Base-by-base conservation (phyloP, 1,140 invertebrate genomes). In the Leucophenga varia region DNA sequence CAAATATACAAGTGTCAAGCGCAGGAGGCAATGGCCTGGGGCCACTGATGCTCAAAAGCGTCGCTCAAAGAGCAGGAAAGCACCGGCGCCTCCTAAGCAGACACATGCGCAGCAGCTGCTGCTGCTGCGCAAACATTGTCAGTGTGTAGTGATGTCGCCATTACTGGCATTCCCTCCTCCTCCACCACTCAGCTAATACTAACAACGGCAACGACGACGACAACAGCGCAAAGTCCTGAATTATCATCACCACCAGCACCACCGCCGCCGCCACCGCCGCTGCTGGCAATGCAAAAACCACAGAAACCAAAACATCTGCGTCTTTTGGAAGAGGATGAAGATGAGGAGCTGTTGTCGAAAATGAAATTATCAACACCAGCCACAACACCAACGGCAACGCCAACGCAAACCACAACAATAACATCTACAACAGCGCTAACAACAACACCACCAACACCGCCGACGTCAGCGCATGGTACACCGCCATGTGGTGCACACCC, bases 21-120 rank as follows among this genome's bases (percentile, higher is more conserved):
- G 36, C 79, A 68, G 74, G 80, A 67, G 70, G 80, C 64, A 78
- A 82, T 47, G 80, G 82, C 55, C 77, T 87, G 43, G 85, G 86
- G 12, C 82, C 84, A 22, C 71, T 87, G 31, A 81, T 86, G 57
- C 74, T 86, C 30, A 79, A 82, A 87, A 87, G 61, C 77, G 86
- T 54, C 78, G 85, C 46, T 86, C 85, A 59, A 88, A 88, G 78
- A 86, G 83, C 54, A 77, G 85, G 32, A 80, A 82, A 17, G 84
- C 85, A 45, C 85, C 85, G 28, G 77, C 82, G 31, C 82, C 82
- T 17, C 81, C 82, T 52, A 73, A 73, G 67, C 71, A 74, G 59
- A 52, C 68, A 61, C 70, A 70, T 55, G 55, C 61, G 31, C 47
- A 50, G 21, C 55, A 52, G 52, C 48, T 52, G 43, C 43, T 36